These are phyloP conservation scores for Anadara kagoshimensis DNA, from an alignment of 1,140 invertebrate genomes.

Conservation along the genomic window DNA sequence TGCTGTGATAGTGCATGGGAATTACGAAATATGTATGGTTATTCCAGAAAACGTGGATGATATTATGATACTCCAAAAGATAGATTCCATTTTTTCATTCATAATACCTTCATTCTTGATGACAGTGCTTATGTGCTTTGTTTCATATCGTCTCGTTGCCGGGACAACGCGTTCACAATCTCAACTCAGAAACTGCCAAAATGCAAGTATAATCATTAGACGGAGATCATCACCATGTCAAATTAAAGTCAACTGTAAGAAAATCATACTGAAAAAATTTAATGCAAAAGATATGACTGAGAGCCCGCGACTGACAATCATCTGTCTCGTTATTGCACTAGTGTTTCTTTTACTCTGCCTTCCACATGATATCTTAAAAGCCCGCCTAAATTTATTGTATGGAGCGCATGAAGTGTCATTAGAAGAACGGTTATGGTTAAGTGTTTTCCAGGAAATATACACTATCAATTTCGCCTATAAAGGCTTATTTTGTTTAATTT, in stretches of 20 bases:
- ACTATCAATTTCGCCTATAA: slow-evolving; percentile 7
- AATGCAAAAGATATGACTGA: slow-evolving; percentile 30
- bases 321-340: slow-evolving; percentile 21
- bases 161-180: slow-evolving; percentile 26
- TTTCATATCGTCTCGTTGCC: slow-evolving; percentile 24
- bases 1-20: slow-evolving; percentile 30
- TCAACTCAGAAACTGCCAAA: slow-evolving; percentile 22
- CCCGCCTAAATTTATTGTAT: slow-evolving; percentile 30
- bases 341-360: slow-evolving; percentile 41
- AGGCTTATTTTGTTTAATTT: slow-evolving; percentile 4
- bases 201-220: slow-evolving; percentile 18
- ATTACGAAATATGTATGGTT: slow-evolving; percentile 40
- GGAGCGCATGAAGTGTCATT: background rate
- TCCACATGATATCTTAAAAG: slow-evolving; percentile 45
- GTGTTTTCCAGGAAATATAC: slow-evolving; percentile 3
- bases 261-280: slow-evolving; percentile 16
- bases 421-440: slow-evolving; percentile 3
- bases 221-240: slow-evolving; percentile 15
- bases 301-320: slow-evolving; percentile 32
- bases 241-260: slow-evolving; percentile 12
- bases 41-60: slow-evolving; percentile 48
- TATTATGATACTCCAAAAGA: slow-evolving; percentile 44
- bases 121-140: slow-evolving; percentile 11
- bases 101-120: slow-evolving; percentile 34
- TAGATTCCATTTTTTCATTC: slow-evolving; percentile 46